Percentiles rank a stretch among this genome's conserved stretches.
phyloP scores from a whole-genome alignment of 2,797 vertebrate genomes.

The Lutjanus argentimaculatus region DNA sequence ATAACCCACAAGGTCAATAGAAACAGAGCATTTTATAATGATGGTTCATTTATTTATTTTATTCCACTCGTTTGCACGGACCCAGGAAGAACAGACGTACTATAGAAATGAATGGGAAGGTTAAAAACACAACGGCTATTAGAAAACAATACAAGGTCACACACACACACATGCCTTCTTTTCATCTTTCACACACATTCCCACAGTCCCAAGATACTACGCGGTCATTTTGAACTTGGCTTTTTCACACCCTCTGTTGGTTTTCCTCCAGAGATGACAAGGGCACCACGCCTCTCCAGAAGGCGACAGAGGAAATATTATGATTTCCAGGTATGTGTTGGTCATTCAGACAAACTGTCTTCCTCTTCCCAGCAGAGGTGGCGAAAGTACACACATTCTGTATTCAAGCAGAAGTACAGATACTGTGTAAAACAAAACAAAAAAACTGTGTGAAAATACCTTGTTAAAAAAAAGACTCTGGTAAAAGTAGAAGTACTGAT shows the following conservation, averaged over 20 bases:
- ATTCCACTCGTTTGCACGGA: not conserved
- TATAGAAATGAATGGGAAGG: not conserved
- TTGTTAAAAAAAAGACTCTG: too few species aligned
- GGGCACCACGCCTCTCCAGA: conserved; percentile 33
- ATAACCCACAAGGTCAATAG: conserved; percentile 17
- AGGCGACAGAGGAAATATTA: conserved; percentile 28
- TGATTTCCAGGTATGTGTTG: conserved; percentile 25
- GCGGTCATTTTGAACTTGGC: conserved; percentile 45
- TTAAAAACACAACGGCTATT: not conserved
- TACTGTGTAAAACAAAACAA: too few species aligned
- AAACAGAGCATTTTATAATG: conserved; percentile 5
- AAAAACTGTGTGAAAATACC: too few species aligned
- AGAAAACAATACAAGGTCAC: not conserved
- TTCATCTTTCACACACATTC: conserved; percentile 28
- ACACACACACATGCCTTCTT: not conserved
- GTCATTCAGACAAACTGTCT: conserved; percentile 32
- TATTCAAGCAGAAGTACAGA: too few species aligned
- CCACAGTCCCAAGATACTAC: not conserved
- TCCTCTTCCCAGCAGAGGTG: not conserved
- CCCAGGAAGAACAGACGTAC: not conserved
- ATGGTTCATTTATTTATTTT: not conserved
- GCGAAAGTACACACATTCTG: too few species aligned
- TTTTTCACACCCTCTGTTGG: conserved; percentile 29
- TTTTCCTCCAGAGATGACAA: conserved; percentile 34
- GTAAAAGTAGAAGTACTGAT: too few species aligned